phyloP scores from a whole-genome alignment of 2,888 invertebrate genomes.

The Psococerastis gibbosa region DNA sequence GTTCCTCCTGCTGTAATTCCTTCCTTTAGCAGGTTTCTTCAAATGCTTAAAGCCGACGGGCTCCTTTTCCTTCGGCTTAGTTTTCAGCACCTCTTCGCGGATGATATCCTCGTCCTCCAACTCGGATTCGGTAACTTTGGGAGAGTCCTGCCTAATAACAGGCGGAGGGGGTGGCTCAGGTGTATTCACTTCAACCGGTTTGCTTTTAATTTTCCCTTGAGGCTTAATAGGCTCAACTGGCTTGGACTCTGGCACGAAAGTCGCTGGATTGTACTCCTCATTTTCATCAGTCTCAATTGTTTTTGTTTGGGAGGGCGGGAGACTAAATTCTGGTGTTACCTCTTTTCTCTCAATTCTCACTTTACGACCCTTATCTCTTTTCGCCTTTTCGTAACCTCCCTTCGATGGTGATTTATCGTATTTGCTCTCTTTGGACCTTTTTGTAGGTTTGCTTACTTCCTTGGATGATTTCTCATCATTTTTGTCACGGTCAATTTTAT shows the following conservation, averaged over 20 bases:
- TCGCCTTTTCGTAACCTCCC: background rate
- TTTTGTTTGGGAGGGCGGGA: no score
- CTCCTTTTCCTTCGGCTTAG: background rate
- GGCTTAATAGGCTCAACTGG: background rate
- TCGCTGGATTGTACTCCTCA: background rate
- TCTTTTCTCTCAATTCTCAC: background rate
- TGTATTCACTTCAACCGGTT: no score
- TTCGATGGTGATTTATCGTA: background rate
- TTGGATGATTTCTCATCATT: background rate
- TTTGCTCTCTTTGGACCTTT: no score
- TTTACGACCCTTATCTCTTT: background rate
- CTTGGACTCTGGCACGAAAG: background rate
- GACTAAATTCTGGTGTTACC: background rate
- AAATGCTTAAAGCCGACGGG: conserved; percentile 24
- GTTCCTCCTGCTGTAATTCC: conserved; percentile 46
- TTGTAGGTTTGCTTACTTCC: background rate
- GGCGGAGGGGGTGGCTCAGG: conserved; percentile 15
- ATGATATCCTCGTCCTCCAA: conserved; percentile 3
- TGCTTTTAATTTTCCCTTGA: background rate
- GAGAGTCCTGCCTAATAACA: conserved; percentile 13
- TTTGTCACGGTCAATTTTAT: conserved; percentile 1
- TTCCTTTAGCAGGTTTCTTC: conserved; percentile 25
- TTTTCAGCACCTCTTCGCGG: background rate
- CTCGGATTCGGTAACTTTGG: conserved; percentile 9
- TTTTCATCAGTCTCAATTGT: background rate